A percentile compares a stretch with the other conserved stretches of the same genome.
These are phyloP conservation scores for Pagetopsis macropterus DNA, from an alignment of 2,797 vertebrate species.

Conservation along the genomic window DNA sequence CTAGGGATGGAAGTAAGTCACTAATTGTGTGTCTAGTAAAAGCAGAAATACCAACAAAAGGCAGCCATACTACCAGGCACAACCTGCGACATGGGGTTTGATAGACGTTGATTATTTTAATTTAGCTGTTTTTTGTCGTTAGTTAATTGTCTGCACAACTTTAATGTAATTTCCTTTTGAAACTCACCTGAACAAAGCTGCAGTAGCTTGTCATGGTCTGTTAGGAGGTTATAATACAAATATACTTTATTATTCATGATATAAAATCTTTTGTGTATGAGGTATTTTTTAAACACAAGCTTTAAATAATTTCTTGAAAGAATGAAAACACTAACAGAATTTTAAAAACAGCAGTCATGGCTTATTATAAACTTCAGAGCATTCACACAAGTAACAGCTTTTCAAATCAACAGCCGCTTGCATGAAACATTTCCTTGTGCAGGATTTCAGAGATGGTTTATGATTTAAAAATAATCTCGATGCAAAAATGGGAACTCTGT, in stretches of 20 bases:
- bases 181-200: neutral
- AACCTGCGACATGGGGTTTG: neutral
- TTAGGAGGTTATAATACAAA: neutral
- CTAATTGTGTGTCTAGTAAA: neutral
- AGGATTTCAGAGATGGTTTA: slow-evolving; percentile 26
- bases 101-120: neutral
- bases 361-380: slow-evolving; percentile 19
- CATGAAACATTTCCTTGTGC: slow-evolving; percentile 41
- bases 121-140: neutral
- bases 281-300: neutral
- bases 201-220: neutral
- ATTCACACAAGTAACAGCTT: neutral
- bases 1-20: neutral
- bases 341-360: neutral
- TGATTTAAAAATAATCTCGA: slow-evolving; percentile 14
- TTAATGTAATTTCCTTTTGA: neutral
- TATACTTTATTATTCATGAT: neutral
- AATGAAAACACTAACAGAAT: too few species aligned
- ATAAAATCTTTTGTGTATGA: neutral
- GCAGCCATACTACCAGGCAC: neutral
- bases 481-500: slow-evolving; percentile 17
- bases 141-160: neutral
- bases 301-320: too few species aligned
- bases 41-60: neutral
- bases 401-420: slow-evolving; percentile 6